Percentiles rank a stretch among this genome's conserved stretches.
These are phyloP conservation scores for Thalassoma bifasciatum DNA, from an alignment of 2,113 vertebrate genomes.

Conservation along the genomic window DNA sequence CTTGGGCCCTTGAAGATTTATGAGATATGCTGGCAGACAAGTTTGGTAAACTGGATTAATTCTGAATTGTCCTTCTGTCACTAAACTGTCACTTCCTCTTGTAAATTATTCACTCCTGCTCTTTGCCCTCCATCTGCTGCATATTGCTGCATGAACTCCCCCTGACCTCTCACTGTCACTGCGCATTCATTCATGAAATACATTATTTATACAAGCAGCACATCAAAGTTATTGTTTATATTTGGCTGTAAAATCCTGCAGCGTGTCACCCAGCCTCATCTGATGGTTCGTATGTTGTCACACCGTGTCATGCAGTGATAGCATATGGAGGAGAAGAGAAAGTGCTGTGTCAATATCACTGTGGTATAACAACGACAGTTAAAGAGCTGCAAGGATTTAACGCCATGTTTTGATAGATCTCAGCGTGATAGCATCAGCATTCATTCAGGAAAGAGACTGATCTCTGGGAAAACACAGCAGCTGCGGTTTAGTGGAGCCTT, in stretches of 20 bases:
- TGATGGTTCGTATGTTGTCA: conserved; percentile 35
- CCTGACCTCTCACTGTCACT: conserved; percentile 72
- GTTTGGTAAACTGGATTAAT: conserved; percentile 63
- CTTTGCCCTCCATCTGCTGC: conserved; percentile 74
- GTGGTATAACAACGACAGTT: conserved; percentile 22
- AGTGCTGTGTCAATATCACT: conserved; percentile 32
- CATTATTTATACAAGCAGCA: conserved; percentile 74
- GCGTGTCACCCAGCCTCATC: conserved; percentile 30
- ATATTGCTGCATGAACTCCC: conserved; percentile 76
- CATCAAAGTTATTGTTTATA: conserved; percentile 74
- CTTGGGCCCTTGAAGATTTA: conserved; percentile 36
- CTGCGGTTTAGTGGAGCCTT: conserved; percentile 11
- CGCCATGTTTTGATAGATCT: conserved; percentile 17
- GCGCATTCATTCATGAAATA: conserved; percentile 72
- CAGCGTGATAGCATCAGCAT: conserved; percentile 13
- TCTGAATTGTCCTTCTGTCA: conserved; percentile 66
- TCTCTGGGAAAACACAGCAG: conserved; percentile 57
- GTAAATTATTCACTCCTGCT: conserved; percentile 74
- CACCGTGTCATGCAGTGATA: conserved; percentile 9
- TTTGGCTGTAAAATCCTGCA: conserved; percentile 52
- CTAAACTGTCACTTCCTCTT: conserved; percentile 57
- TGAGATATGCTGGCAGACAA: conserved; percentile 48
- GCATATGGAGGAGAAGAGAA: conserved; percentile 26
- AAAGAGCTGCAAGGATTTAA: conserved; percentile 13
- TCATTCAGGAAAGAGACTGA: conserved; percentile 30